A percentile compares a stretch with the other conserved stretches of the same genome.
Evolutionary conservation across 2,113 vertebrate genomes (phyloP).

Genomic region (Thunnus thynnus): DNA sequence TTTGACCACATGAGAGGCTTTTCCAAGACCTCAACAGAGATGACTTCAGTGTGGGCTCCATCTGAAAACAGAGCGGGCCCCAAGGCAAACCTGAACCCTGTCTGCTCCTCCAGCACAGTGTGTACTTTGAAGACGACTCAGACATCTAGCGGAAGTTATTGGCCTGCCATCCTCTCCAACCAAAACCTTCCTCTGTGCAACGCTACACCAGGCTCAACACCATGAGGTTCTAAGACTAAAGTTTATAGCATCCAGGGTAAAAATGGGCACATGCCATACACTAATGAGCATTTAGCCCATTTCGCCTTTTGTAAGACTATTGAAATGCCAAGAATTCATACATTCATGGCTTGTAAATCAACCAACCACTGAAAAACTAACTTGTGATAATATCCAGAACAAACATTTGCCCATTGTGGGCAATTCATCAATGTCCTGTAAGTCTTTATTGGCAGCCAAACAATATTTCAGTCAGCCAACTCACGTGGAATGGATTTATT

Average conservation of each 20-base stretch:
- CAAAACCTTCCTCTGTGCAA: slow-evolving; percentile 9
- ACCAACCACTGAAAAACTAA: slow-evolving; percentile 21
- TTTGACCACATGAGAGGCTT: slow-evolving; percentile 49
- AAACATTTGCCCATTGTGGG: slow-evolving; percentile 41
- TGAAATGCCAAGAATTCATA: slow-evolving; percentile 51
- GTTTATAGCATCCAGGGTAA: slow-evolving; percentile 9
- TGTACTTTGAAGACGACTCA: slow-evolving; percentile 23
- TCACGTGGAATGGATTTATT: slow-evolving; percentile 42
- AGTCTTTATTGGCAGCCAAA: slow-evolving; percentile 44
- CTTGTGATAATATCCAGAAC: slow-evolving; percentile 33
- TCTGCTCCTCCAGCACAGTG: slow-evolving; percentile 27
- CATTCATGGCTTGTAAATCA: slow-evolving; percentile 47
- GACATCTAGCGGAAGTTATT: background rate
- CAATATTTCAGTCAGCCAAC: slow-evolving; percentile 7
- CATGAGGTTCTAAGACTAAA: background rate
- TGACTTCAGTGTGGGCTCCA: slow-evolving; percentile 28
- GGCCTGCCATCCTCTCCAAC: slow-evolving; percentile 11
- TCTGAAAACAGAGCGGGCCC: slow-evolving; percentile 38
- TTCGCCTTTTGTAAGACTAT: slow-evolving; percentile 20
- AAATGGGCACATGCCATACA: slow-evolving; percentile 13
- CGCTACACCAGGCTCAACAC: background rate
- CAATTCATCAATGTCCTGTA: slow-evolving; percentile 44
- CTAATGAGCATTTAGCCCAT: slow-evolving; percentile 23
- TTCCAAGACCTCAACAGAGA: slow-evolving; percentile 46
- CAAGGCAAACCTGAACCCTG: slow-evolving; percentile 46